Evolutionary conservation across 2,888 invertebrate species (phyloP).

Genomic region (Nomada ferruginata): DNA sequence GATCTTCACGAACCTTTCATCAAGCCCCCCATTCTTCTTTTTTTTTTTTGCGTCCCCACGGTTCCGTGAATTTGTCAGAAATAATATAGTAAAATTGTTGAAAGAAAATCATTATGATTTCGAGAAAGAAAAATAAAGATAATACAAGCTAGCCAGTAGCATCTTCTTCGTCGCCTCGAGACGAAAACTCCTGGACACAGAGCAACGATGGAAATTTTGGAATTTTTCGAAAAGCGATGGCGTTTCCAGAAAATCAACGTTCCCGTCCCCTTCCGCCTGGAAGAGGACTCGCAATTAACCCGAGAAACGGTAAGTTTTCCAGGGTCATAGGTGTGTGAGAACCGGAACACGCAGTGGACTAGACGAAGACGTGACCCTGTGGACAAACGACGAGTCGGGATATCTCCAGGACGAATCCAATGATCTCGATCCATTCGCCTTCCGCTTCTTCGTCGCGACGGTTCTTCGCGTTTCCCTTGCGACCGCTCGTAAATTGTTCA

Average conservation of each 20-base stretch:
- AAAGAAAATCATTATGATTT: neutral
- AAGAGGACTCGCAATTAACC: slow-evolving; percentile 74
- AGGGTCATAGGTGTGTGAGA: slow-evolving; percentile 81
- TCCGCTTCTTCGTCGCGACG: neutral
- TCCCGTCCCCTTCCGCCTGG: slow-evolving; percentile 7
- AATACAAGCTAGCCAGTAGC: neutral
- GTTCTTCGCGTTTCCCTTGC: slow-evolving; percentile 3
- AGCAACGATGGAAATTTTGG: neutral
- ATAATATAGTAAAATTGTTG: neutral
- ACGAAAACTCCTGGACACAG: neutral
- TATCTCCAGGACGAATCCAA: slow-evolving; percentile 16
- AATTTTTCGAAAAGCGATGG: slow-evolving; percentile 35
- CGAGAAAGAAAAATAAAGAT: neutral
- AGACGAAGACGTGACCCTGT: slow-evolving; percentile 75
- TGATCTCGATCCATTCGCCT: slow-evolving; percentile 22
- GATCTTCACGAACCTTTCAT: slow-evolving; percentile 34
- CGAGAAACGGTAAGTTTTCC: slow-evolving; percentile 74
- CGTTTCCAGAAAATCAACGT: slow-evolving; percentile 72
- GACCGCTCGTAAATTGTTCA: neutral
- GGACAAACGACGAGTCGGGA: slow-evolving; percentile 73
- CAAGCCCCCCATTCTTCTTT: slow-evolving; percentile 23
- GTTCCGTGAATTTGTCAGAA: neutral
- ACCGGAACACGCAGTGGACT: slow-evolving; percentile 78
- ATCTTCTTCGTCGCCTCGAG: neutral
- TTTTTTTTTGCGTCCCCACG: slow-evolving; percentile 6